Evolutionary conservation across 2,888 invertebrate genomes (phyloP), one percentile per base, ranked within the genome.

Genomic region (Monopis laevigella): DNA sequence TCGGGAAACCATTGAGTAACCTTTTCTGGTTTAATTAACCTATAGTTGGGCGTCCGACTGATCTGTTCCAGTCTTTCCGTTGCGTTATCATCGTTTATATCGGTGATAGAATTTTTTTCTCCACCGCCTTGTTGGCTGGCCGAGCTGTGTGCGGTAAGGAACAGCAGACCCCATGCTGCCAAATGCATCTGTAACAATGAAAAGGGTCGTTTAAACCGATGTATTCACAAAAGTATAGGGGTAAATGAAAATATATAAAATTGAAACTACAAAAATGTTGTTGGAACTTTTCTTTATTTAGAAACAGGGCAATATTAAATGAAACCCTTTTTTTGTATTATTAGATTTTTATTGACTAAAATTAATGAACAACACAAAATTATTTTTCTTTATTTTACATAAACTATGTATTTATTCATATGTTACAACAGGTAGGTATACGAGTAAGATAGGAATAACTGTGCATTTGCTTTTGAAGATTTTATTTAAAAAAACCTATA

Each of bases 1-100:
- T 82, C 83, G 41, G 85, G 84, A 47, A 84, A 81, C 85, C 85
- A 85, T 51, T 83, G 84, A 26, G 84, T 75, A 39, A 78, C 83
- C 51, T 84, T 84, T 45, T 83, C 83, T 24, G 82, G 80, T 46
- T 82, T 84, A 35, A 75, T 69, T 41, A 86, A 61, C 46, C 82
- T 77, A 56, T 67, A 86, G 54, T 85, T 84, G 4, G 70, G 72
- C 0, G 86, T 85, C 11, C 83, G 84, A 46, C 81, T 81, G 40
- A 86, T 85, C 1, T 67, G 59, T 54, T 84, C 84, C 47, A 86
- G 62, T 29, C 72, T 72, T 42, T 77, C 73, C 26, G 70, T 66
- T 39, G 52, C 56, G 51, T 65, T 71, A 45, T 66, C 69, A 10
- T 27, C 27, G 43, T 43, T 55, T 43, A 61, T 48, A 43, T 65